Conservation (phyloP, 1,140 invertebrate genomes). For the Drosophila subobscura region DNA sequence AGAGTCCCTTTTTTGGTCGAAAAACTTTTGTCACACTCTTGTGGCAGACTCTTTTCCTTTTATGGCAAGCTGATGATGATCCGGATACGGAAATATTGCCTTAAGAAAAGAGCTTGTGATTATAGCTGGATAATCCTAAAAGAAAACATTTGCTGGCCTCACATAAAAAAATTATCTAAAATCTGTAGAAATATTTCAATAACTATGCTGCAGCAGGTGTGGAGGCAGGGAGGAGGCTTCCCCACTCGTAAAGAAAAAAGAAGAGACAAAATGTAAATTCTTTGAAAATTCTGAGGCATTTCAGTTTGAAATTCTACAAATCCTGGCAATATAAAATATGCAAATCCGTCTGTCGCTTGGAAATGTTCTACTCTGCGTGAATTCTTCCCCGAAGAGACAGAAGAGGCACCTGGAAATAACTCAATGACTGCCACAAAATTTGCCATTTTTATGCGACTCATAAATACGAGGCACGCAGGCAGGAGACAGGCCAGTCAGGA, state of each 20-base stretch:
- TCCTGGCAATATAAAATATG: conserved; percentile 44
- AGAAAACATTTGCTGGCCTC: background rate
- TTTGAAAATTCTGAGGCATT: conserved; percentile 38
- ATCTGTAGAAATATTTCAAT: conserved; percentile 35
- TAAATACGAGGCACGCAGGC: conserved; percentile 38
- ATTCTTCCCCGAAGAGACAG: conserved; percentile 41
- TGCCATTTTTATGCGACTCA: conserved; percentile 57
- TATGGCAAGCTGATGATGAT: no score
- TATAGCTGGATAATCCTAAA: background rate
- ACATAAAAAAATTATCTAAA: background rate
- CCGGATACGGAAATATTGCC: background rate
- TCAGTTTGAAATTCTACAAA: conserved; percentile 35
- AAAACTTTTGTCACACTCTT: conserved; percentile 31
- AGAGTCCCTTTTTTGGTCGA: conserved; percentile 8
- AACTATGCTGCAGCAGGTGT: conserved; percentile 8
- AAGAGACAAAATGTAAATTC: conserved; percentile 34
- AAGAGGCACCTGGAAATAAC: conserved; percentile 43
- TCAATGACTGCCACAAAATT: conserved; percentile 57
- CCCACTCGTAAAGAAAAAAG: conserved; percentile 23
- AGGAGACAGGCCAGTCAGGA: background rate
- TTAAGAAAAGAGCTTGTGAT: background rate
- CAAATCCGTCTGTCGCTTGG: conserved; percentile 43
- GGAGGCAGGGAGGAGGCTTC: background rate
- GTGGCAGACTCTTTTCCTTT: no score
- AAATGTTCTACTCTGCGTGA: conserved; percentile 27